Evolutionary conservation across 2,113 vertebrate species (phyloP), one percentile per base, ranked within the genome.

Genomic region (Epinephelus cyanopodus): DNA sequence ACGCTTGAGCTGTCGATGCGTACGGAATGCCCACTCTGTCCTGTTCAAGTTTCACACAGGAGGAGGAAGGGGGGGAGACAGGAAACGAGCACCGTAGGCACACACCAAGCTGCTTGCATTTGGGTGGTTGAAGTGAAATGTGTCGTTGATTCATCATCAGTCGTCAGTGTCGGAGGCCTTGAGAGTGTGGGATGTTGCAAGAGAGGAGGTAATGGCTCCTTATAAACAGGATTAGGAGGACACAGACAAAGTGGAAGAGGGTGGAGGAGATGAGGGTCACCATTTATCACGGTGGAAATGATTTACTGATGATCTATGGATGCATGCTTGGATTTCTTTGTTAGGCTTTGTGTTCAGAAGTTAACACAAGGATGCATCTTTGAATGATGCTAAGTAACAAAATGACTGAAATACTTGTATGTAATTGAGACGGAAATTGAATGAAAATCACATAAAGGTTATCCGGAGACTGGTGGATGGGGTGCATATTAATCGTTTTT

Each of bases 1-100:
- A 92, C 84, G 81, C 83, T 90, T 93, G 87, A 78, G 84, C 87
- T 92, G 92, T 79, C 78, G 75, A 85, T 92, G 85, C 89, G 89
- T 66, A 64, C 53, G 14, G 84, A 77, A 90, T 85, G 74, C 79
- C 70, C 70, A n/a, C 74, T 68, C 83, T 76, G 86, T 90, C 86
- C 83, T 76, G 86, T 90, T 85, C 12, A 47, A n/a, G 50, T 73
- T 75, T 76, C 37, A n/a, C 21, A 53, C 48, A 84, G 27, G 11
- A 8, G 39, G 19, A 6, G 21, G 15, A 23, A 6, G 63, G 58
- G 14, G 23, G 37, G 29, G 19, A 14, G 52, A 60, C 54, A 52
- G 48, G 60, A 63, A 73, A 54, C 57, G 4, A 23, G 27, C 48
- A 37, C 54, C 76, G 48, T 27, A 56, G 60, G 29, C 57, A 15